These are phyloP conservation scores for Lamellibrachia satsuma DNA, from an alignment of 2,888 invertebrate species.

Conservation along the genomic window DNA sequence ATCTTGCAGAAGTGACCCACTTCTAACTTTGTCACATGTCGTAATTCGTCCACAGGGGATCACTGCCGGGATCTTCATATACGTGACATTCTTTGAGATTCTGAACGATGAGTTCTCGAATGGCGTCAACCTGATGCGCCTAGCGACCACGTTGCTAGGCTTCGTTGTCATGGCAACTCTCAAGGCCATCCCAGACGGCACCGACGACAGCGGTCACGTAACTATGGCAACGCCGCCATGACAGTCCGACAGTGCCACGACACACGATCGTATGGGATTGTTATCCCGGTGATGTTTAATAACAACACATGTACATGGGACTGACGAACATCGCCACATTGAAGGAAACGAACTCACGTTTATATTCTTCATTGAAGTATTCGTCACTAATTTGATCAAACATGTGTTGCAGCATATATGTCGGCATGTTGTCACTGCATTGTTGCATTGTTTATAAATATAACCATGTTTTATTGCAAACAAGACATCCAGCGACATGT, in stretches of 20 bases:
- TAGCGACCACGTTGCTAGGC: not conserved
- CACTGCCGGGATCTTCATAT: not conserved
- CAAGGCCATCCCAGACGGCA: not conserved
- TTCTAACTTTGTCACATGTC: not conserved
- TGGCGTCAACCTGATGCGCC: not conserved
- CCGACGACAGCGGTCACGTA: not conserved
- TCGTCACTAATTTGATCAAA: not conserved
- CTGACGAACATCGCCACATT: not conserved
- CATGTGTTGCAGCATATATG: not conserved
- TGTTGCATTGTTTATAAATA: too few species aligned
- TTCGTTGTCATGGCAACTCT: constrained; percentile 10
- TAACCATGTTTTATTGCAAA: too few species aligned
- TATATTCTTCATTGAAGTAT: not conserved
- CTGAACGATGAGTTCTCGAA: not conserved
- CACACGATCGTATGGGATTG: not conserved
- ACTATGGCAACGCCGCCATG: not conserved
- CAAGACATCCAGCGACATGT: too few species aligned
- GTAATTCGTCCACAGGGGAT: not conserved
- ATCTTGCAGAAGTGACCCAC: too few species aligned
- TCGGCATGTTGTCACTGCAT: too few species aligned
- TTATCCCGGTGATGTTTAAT: not conserved
- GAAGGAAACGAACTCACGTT: not conserved
- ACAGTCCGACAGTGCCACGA: not conserved
- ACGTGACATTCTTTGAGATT: not conserved
- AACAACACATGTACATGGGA: not conserved